Evolutionary conservation across 2,113 vertebrate genomes (phyloP).

Genomic region (Sinocyclocheilus rhinocerous): DNA sequence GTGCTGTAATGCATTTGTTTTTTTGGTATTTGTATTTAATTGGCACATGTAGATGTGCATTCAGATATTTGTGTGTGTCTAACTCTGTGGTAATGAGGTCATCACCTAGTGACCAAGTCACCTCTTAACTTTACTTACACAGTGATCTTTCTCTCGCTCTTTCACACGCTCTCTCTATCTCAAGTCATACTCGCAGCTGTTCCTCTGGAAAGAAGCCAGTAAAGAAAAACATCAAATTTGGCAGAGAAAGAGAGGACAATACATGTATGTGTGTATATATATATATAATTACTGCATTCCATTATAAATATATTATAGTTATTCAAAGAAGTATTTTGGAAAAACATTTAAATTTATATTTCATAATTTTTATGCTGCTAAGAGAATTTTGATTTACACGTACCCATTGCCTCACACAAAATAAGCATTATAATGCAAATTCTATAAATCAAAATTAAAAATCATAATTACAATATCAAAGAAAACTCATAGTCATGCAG

Average conservation of each 20-base stretch:
- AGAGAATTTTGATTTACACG: no score
- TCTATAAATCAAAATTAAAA: background rate
- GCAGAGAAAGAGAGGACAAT: constrained; percentile 35
- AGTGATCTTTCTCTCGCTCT: constrained; percentile 8
- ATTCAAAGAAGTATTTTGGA: background rate
- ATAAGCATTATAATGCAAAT: background rate
- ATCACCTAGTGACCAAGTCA: constrained; percentile 48
- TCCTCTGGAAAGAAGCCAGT: constrained; percentile 59
- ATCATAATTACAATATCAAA: background rate
- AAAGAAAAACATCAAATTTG: constrained; percentile 51
- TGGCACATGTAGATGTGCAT: constrained; percentile 20
- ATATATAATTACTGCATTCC: no score
- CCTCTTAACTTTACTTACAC: constrained; percentile 47
- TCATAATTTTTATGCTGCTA: no score
- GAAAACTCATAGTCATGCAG: background rate
- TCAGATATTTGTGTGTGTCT: constrained; percentile 61
- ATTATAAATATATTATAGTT: background rate
- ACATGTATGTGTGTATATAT: no score
- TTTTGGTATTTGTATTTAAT: background rate
- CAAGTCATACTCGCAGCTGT: no score
- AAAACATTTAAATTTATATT: no score
- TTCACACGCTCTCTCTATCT: background rate
- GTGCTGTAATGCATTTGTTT: constrained; percentile 18
- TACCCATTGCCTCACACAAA: background rate
- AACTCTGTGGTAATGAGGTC: constrained; percentile 32